A percentile compares a stretch with the other conserved stretches of the same genome.
phyloP scores from a whole-genome alignment of 2,113 vertebrate genomes.

The Protobothrops flavoviridis region DNA sequence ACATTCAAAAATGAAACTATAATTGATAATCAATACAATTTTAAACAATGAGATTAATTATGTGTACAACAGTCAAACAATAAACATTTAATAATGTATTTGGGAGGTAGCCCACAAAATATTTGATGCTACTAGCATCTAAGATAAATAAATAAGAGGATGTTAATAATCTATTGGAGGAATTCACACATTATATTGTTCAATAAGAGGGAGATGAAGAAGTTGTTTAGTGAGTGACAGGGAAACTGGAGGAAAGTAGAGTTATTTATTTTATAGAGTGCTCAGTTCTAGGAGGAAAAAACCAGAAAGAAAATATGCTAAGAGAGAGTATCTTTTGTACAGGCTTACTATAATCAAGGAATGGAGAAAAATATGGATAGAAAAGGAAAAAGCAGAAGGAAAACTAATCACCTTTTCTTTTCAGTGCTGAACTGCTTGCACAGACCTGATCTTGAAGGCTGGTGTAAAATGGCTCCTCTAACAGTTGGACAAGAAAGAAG shows the following conservation, averaged over 20 bases:
- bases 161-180: not conserved
- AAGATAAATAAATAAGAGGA: not conserved
- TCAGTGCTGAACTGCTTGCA: not conserved
- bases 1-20: not conserved
- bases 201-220: not conserved
- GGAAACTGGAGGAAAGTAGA: not conserved
- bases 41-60: not conserved
- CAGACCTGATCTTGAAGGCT: not conserved
- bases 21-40: not conserved
- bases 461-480: not conserved
- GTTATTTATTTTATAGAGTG: not conserved
- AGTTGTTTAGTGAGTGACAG: not conserved
- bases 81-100: not conserved
- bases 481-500: not conserved
- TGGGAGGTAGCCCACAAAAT: not conserved
- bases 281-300: not conserved
- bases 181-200: not conserved
- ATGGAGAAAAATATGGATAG: not conserved
- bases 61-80: not conserved
- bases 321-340: not conserved
- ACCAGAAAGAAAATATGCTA: not conserved
- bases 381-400: not conserved
- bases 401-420: not conserved
- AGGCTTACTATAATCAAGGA: not conserved
- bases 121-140: not conserved